Conservation (phyloP, 2,113 vertebrate species). For the Cynocephalus volans region DNA sequence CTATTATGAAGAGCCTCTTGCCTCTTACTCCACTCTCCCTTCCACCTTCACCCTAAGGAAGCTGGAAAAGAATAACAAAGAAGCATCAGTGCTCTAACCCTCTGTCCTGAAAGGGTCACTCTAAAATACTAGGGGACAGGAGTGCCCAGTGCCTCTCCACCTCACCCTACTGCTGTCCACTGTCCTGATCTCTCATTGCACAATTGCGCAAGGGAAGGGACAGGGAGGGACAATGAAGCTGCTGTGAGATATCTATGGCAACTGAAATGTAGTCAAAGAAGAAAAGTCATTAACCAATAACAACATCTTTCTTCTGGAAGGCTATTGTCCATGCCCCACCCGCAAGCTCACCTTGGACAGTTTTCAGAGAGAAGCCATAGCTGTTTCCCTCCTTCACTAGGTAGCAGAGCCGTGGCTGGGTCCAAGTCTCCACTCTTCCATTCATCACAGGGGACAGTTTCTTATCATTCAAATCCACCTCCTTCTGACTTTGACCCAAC, state of each 20-base stretch:
- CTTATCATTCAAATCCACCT: conserved; percentile 72
- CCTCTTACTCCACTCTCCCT: not conserved
- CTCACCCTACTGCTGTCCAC: not conserved
- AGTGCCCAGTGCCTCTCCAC: not conserved
- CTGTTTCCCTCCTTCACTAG: conserved; percentile 90
- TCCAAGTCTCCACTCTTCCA: conserved; percentile 67
- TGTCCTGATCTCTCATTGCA: too few relatives aligned
- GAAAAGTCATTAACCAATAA: not conserved
- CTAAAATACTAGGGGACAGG: not conserved
- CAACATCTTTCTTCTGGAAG: not conserved
- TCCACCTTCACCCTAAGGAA: not conserved
- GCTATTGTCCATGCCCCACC: too few relatives aligned
- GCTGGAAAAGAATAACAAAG: not conserved
- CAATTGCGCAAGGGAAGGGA: not conserved
- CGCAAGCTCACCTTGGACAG: conserved; percentile 90
- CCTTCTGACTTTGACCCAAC: conserved; percentile 79
- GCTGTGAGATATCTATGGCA: not conserved
- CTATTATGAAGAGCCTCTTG: not conserved
- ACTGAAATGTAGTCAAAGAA: not conserved
- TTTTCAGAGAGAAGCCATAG: conserved; percentile 95
- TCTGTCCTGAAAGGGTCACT: not conserved
- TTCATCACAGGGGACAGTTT: conserved; percentile 76
- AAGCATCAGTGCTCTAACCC: not conserved
- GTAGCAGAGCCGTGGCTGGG: conserved; percentile 94
- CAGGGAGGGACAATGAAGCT: not conserved